phyloP scores from a whole-genome alignment of 2,888 invertebrate species.

The Blastobasis lacticolella region DNA sequence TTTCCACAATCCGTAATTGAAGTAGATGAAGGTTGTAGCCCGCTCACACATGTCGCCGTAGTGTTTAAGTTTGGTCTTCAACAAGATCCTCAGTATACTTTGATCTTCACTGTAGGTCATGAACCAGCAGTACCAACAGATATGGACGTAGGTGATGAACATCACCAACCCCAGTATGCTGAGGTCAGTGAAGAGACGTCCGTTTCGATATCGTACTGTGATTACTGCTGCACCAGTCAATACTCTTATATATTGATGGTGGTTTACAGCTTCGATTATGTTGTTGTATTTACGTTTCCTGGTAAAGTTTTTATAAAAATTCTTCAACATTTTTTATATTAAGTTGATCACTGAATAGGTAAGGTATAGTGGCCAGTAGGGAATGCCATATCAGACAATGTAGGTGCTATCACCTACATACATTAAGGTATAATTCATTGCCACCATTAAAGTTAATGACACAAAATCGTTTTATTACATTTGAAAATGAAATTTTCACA shows the following conservation, averaged over 20 bases:
- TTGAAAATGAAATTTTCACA: too few species aligned
- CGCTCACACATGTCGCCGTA: slow-evolving; percentile 49
- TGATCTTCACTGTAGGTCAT: slow-evolving; percentile 32
- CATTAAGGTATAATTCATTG: too few species aligned
- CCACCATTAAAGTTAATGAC: slow-evolving; percentile 34
- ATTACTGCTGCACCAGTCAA: slow-evolving; percentile 31
- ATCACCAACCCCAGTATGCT: slow-evolving; percentile 27
- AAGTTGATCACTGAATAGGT: too few species aligned
- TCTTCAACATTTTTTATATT: background rate
- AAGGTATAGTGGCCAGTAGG: too few species aligned
- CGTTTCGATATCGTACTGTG: slow-evolving; percentile 7
- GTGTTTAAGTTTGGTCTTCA: slow-evolving; percentile 40
- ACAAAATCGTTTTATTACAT: slow-evolving; percentile 50
- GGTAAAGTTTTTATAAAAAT: background rate
- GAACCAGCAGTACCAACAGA: slow-evolving; percentile 36
- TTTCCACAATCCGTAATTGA: slow-evolving; percentile 36
- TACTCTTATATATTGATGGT: slow-evolving; percentile 27
- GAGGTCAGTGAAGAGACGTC: slow-evolving; percentile 20
- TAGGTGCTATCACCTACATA: too few species aligned
- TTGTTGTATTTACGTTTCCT: slow-evolving; percentile 23
- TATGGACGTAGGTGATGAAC: slow-evolving; percentile 25
- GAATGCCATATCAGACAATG: too few species aligned
- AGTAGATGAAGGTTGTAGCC: slow-evolving; percentile 26
- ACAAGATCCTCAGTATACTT: slow-evolving; percentile 39
- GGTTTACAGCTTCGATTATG: slow-evolving; percentile 28